Evolutionary conservation across 2,113 vertebrate genomes (phyloP).

Genomic region (Indri indri): DNA sequence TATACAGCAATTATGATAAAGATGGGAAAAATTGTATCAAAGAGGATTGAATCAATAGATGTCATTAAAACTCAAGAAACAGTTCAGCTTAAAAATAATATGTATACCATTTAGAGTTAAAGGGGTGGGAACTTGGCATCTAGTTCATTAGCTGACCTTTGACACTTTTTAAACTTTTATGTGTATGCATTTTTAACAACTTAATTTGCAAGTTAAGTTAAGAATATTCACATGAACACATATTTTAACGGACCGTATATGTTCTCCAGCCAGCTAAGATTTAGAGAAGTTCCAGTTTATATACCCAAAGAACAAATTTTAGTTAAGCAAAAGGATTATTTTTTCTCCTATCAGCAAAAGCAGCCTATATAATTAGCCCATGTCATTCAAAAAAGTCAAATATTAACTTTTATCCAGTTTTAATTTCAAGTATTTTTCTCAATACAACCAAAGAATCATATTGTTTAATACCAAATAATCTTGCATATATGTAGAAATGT

Average conservation of each 20-base stretch:
- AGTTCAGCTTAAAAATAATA: not conserved
- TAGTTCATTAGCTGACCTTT: not conserved
- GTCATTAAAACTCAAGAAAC: not conserved
- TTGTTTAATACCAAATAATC: not conserved
- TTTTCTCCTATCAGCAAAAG: not conserved
- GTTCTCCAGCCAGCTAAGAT: not conserved
- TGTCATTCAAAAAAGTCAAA: not conserved
- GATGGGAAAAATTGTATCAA: not conserved
- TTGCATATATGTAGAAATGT: not conserved
- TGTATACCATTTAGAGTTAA: not conserved
- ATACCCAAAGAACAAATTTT: not conserved
- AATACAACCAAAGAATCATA: not conserved
- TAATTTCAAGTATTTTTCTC: not conserved
- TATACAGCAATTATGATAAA: not conserved
- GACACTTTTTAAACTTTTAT: not conserved
- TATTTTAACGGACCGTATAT: not conserved
- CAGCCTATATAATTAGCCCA: not conserved
- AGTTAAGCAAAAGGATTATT: not conserved
- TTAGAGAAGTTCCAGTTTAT: not conserved
- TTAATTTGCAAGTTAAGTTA: not conserved
- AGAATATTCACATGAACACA: not conserved
- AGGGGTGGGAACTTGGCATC: not conserved
- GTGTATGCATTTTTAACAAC: not conserved
- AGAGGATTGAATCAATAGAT: not conserved
- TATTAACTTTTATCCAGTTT: not conserved